These are phyloP conservation scores for Odontothrips loti DNA, from an alignment of 2,888 invertebrate species.

Conservation along the genomic window DNA sequence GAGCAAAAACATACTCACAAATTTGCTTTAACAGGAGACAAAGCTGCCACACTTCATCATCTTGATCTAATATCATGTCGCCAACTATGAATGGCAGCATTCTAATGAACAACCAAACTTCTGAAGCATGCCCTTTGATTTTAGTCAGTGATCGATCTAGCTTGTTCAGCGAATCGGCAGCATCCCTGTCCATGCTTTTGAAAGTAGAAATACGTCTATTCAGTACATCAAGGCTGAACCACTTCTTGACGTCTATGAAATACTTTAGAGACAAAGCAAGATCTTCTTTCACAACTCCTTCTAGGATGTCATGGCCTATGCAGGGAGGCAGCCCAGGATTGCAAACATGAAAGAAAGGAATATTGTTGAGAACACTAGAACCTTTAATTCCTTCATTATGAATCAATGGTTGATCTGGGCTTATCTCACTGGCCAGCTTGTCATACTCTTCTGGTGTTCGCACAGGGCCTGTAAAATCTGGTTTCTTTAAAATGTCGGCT, in stretches of 20 bases:
- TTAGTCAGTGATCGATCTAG: not conserved
- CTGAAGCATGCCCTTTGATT: not conserved
- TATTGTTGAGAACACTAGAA: not conserved
- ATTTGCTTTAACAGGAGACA: not conserved
- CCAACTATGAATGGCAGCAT: not conserved
- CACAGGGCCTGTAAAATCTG: not conserved
- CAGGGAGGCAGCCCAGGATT: not conserved
- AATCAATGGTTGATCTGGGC: not conserved
- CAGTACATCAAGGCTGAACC: not conserved
- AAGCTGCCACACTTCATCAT: not conserved
- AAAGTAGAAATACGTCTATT: not conserved
- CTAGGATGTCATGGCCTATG: not conserved
- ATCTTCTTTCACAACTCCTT: not conserved
- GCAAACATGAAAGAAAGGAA: not conserved
- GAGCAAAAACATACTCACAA: not conserved
- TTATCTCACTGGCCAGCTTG: not conserved
- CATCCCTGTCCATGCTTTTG: not conserved
- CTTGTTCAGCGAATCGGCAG: not conserved
- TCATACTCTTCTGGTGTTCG: not conserved
- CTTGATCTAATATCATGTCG: not conserved
- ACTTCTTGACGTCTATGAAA: not conserved
- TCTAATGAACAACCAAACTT: not conserved
- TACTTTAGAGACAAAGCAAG: not conserved
- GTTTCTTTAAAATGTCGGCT: not conserved
- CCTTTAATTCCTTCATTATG: not conserved